These are phyloP conservation scores for Poeciliopsis prolifica DNA, from an alignment of 2,113 vertebrate species.

Conservation along the genomic window DNA sequence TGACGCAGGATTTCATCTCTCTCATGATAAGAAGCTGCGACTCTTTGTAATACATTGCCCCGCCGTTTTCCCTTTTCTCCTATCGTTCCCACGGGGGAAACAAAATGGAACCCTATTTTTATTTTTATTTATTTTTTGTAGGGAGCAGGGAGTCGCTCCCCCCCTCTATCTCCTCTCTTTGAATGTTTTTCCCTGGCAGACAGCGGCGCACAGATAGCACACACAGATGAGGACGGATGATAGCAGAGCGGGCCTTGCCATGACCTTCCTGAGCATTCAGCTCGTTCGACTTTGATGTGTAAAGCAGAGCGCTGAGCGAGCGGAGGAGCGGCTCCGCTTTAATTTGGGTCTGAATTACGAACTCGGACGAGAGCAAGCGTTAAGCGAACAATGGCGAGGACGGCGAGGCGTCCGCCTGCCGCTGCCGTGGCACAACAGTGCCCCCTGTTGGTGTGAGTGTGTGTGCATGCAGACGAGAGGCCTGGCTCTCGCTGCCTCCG, in stretches of 20 bases:
- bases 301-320: slow-evolving; percentile 60
- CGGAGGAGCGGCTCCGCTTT: slow-evolving; percentile 46
- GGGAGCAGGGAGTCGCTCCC: background rate
- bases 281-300: slow-evolving; percentile 70
- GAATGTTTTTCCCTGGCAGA: slow-evolving; percentile 33
- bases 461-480: background rate
- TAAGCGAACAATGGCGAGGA: slow-evolving; percentile 49
- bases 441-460: slow-evolving; percentile 50
- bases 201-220: slow-evolving; percentile 15
- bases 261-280: slow-evolving; percentile 62
- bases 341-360: slow-evolving; percentile 60
- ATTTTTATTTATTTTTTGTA: background rate
- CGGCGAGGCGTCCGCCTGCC: background rate
- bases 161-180: background rate
- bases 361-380: slow-evolving; percentile 53
- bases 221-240: slow-evolving; percentile 52
- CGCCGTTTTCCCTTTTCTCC: background rate
- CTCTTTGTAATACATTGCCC: background rate
- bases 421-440: slow-evolving; percentile 55
- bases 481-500: background rate
- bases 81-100: background rate
- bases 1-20: background rate
- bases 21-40: background rate
- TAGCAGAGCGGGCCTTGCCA: slow-evolving; percentile 29
- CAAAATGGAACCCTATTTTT: background rate